phyloP scores from a whole-genome alignment of 2,113 vertebrate species.

The Dipodomys stephensi region DNA sequence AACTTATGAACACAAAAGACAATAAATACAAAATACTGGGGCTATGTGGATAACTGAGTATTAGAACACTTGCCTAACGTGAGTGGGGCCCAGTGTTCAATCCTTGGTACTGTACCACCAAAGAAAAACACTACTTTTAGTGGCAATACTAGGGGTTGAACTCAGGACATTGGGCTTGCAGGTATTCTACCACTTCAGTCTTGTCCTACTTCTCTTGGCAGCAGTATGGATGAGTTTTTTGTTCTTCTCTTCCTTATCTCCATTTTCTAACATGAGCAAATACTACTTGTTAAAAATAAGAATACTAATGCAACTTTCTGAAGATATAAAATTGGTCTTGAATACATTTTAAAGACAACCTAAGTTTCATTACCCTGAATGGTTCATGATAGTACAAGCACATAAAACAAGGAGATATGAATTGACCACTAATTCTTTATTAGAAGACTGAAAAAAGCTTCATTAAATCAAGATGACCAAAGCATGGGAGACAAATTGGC shows the following conservation, averaged over 20 bases:
- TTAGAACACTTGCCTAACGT: too few relatives aligned
- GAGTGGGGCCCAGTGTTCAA: too few relatives aligned
- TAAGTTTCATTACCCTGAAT: constrained; percentile 2
- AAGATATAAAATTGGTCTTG: too few relatives aligned
- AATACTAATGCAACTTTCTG: neutral
- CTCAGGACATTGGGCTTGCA: too few relatives aligned
- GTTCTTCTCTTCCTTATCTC: constrained; percentile 13
- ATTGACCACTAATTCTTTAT: constrained; percentile 39
- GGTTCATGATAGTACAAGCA: constrained; percentile 25
- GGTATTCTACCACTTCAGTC: too few relatives aligned
- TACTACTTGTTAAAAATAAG: constrained; percentile 53
- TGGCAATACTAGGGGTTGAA: too few relatives aligned
- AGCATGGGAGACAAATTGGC: constrained; percentile 37
- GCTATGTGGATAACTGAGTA: too few relatives aligned
- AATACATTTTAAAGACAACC: neutral
- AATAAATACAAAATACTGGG: neutral
- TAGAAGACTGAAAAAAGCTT: neutral
- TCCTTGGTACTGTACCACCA: too few relatives aligned
- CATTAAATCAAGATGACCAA: constrained; percentile 19
- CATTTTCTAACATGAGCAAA: constrained; percentile 40
- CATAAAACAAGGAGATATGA: neutral
- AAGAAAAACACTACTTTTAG: too few relatives aligned
- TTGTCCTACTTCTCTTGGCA: neutral
- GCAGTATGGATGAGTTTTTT: neutral
- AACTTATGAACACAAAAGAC: neutral